These are phyloP conservation scores for Anarhynchus alexandrinus DNA, from an alignment of 2,113 vertebrate species.

Conservation along the genomic window DNA sequence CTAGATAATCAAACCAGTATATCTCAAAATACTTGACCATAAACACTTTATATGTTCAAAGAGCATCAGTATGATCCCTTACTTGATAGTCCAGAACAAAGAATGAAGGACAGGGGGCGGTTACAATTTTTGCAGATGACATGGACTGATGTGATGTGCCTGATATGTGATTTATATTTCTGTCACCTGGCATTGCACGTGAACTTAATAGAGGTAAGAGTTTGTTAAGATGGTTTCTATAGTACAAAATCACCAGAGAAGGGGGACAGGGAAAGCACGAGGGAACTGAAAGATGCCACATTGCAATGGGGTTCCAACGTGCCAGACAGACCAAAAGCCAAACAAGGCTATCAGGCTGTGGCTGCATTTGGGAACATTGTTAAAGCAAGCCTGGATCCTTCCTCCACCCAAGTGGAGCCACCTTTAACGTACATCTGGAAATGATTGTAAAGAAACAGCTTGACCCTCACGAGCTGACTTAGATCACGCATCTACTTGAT, in stretches of 20 bases:
- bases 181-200: background rate
- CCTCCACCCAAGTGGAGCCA: background rate
- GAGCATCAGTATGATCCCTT: background rate
- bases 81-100: background rate
- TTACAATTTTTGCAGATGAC: background rate
- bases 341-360: background rate
- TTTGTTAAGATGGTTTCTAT: background rate
- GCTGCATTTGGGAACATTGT: background rate
- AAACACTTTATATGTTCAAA: constrained; percentile 48
- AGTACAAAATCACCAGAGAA: background rate
- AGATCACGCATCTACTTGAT: constrained; percentile 10
- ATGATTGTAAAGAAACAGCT: background rate
- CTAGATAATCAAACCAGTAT: background rate
- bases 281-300: background rate
- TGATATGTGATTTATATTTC: background rate
- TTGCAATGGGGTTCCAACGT: background rate
- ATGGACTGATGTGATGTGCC: background rate
- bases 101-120: background rate
- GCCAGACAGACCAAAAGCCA: background rate
- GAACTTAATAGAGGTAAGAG: background rate
- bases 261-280: background rate
- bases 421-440: background rate
- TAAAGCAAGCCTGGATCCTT: background rate
- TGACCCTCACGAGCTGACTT: background rate
- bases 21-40: constrained; percentile 22